These are phyloP conservation scores for Thunnus thynnus DNA, from an alignment of 2,113 vertebrate genomes.

Conservation along the genomic window DNA sequence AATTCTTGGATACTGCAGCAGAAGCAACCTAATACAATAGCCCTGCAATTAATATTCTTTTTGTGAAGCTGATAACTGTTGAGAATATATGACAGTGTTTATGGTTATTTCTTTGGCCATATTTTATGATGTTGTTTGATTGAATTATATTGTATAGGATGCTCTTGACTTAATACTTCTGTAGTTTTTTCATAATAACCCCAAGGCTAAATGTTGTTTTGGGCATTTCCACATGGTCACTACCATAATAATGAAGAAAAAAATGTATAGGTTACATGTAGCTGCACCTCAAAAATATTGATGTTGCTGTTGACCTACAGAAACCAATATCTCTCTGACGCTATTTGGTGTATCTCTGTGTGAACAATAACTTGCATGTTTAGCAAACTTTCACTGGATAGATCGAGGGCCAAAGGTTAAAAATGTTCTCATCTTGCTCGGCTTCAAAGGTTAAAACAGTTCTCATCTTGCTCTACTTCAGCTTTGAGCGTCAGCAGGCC, in stretches of 20 bases:
- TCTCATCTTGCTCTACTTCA: conserved; percentile 42
- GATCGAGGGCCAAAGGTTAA: conserved; percentile 21
- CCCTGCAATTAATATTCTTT: too few relatives aligned
- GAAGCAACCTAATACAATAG: too few relatives aligned
- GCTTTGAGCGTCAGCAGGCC: conserved; percentile 90
- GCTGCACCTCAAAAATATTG: neutral
- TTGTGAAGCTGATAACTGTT: too few relatives aligned
- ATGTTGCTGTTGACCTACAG: neutral
- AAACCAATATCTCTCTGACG: neutral
- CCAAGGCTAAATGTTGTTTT: too few relatives aligned
- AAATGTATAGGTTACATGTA: too few relatives aligned
- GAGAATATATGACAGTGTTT: too few relatives aligned
- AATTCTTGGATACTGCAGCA: too few relatives aligned
- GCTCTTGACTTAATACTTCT: too few relatives aligned
- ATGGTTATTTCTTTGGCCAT: neutral
- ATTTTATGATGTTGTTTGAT: neutral
- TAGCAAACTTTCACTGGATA: neutral
- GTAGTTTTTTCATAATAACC: too few relatives aligned
- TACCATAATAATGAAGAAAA: too few relatives aligned
- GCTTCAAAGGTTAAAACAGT: neutral
- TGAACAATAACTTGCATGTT: neutral
- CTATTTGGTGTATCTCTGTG: neutral
- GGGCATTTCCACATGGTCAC: too few relatives aligned
- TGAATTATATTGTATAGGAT: neutral
- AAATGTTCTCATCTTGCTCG: neutral